phyloP scores from a whole-genome alignment of 2,797 vertebrate genomes.

The Myioborus melanocephalus region DNA sequence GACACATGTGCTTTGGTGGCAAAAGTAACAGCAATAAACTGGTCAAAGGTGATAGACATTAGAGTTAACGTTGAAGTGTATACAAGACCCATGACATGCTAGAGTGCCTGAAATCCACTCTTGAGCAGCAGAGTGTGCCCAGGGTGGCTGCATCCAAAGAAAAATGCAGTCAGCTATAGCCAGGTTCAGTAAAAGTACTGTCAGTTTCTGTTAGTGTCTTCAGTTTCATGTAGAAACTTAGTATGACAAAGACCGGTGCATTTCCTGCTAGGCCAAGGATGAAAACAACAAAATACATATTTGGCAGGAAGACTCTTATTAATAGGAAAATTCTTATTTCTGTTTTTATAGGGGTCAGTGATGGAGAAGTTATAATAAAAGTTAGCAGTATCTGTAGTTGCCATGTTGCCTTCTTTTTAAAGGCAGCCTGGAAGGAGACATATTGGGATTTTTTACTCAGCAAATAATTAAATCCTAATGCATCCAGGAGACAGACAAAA shows the following conservation, averaged over 20 bases:
- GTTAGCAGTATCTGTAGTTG: not conserved
- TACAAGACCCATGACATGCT: slow-evolving; percentile 53
- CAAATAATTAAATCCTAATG: not conserved
- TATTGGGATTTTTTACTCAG: not conserved
- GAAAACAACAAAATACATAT: slow-evolving; percentile 51
- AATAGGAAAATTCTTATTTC: not conserved
- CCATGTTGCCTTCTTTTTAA: not conserved
- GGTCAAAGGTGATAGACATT: slow-evolving; percentile 64
- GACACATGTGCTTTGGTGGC: slow-evolving; percentile 52
- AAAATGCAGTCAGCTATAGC: slow-evolving; percentile 69
- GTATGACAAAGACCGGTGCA: slow-evolving; percentile 48
- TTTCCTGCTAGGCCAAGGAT: slow-evolving; percentile 64
- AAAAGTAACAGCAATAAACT: slow-evolving; percentile 61
- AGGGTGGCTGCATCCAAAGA: slow-evolving; percentile 68
- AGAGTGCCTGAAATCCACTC: slow-evolving; percentile 56
- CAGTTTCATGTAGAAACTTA: slow-evolving; percentile 59
- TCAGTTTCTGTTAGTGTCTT: slow-evolving; percentile 45
- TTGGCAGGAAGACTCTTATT: slow-evolving; percentile 51
- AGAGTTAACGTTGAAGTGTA: slow-evolving; percentile 67
- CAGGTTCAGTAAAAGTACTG: slow-evolving; percentile 66
- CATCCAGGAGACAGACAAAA: not conserved
- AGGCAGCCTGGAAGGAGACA: slow-evolving; percentile 6
- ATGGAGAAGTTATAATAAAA: not conserved
- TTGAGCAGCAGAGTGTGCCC: slow-evolving; percentile 33
- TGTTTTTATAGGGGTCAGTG: not conserved